Evolutionary conservation across 2,797 vertebrate species (phyloP).

Genomic region (Ceryle rudis): DNA sequence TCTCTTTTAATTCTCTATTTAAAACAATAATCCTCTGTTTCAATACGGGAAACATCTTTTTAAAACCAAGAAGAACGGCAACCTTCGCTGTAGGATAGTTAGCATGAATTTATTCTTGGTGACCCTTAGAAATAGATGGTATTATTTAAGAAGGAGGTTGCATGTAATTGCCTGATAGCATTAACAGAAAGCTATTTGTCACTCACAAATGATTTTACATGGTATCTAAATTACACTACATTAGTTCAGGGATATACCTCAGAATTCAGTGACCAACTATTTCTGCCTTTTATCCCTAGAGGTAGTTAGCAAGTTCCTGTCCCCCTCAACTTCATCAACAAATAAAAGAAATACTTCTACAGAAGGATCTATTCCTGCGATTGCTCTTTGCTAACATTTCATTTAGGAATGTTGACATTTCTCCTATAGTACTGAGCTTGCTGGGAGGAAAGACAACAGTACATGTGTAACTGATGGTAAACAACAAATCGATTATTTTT

Average conservation of each 20-base stretch:
- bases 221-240: background rate
- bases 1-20: background rate
- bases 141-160: constrained; percentile 26
- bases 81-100: background rate
- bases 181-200: background rate
- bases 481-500: constrained; percentile 1
- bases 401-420: constrained; percentile 14
- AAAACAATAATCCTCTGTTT: background rate
- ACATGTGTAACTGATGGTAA: background rate
- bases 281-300: background rate
- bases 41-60: background rate
- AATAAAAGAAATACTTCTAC: background rate
- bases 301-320: background rate
- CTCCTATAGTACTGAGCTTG: constrained; percentile 10
- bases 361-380: background rate
- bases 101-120: background rate
- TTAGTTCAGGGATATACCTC: background rate
- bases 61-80: background rate
- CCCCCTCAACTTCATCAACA: background rate
- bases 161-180: background rate
- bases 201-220: background rate
- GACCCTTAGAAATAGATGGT: constrained; percentile 9
- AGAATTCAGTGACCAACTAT: background rate
- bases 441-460: constrained; percentile 29
- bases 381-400: background rate